A percentile compares a stretch with the other conserved stretches of the same genome.
Evolutionary conservation across 2,113 vertebrate species (phyloP).

Genomic region (Bucco capensis): DNA sequence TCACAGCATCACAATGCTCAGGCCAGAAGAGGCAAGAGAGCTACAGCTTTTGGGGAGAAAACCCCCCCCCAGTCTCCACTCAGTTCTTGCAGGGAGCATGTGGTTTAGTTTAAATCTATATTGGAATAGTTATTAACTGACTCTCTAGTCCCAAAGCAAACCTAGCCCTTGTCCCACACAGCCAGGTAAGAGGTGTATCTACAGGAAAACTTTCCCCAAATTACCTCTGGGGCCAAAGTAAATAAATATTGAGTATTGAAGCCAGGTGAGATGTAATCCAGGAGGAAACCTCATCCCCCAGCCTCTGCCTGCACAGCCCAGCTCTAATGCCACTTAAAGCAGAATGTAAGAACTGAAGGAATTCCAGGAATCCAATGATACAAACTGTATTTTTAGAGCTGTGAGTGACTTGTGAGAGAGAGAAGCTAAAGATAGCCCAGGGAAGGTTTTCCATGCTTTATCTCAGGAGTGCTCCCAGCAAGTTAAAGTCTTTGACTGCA

Average conservation of each 20-base stretch:
- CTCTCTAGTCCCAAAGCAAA: conserved; percentile 53
- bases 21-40: neutral
- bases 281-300: conserved; percentile 65
- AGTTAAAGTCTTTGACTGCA: conserved; percentile 61
- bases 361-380: conserved; percentile 89
- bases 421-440: conserved; percentile 77
- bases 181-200: conserved; percentile 61
- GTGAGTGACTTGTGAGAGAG: conserved; percentile 79
- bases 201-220: conserved; percentile 59
- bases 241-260: conserved; percentile 73
- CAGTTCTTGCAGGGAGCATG: neutral
- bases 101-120: conserved; percentile 60
- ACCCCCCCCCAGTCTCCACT: neutral
- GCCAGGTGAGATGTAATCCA: conserved; percentile 79
- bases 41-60: neutral
- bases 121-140: conserved; percentile 62
- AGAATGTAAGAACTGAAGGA: conserved; percentile 83
- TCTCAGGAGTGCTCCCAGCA: conserved; percentile 62
- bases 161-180: conserved; percentile 13
- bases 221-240: conserved; percentile 50
- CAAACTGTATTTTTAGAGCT: conserved; percentile 92
- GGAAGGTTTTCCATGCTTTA: conserved; percentile 79
- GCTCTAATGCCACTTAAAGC: conserved; percentile 86
- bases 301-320: conserved; percentile 70
- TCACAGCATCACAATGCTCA: neutral